A percentile compares a stretch with the other conserved stretches of the same genome.
These are phyloP conservation scores for Hartigia nigra DNA, from an alignment of 2,888 invertebrate genomes.

Conservation along the genomic window DNA sequence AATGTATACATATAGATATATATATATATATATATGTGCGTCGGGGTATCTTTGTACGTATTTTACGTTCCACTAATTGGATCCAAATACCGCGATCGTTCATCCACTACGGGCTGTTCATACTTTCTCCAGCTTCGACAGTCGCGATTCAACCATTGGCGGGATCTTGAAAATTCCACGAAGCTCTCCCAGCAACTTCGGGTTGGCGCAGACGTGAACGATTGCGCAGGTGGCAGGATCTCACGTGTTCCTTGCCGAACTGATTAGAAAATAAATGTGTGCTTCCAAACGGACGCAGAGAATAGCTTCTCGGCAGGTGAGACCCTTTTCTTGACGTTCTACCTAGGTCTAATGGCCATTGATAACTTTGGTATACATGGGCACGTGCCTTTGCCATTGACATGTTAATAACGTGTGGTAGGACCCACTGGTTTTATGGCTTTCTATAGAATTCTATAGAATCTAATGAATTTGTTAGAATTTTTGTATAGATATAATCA, in stretches of 20 bases:
- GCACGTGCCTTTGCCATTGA: constrained; percentile 7
- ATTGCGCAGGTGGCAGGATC: not conserved
- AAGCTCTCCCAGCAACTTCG: not conserved
- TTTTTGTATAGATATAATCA: not conserved
- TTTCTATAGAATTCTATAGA: not conserved
- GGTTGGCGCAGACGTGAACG: not conserved
- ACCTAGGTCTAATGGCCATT: constrained; percentile 25
- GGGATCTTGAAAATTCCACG: not conserved
- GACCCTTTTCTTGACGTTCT: not conserved
- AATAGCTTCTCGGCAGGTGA: constrained; percentile 36
- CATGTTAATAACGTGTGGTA: constrained; percentile 13
- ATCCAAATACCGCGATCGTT: constrained; percentile 29
- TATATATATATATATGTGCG: not conserved
- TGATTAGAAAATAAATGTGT: constrained; percentile 40
- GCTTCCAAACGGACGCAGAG: constrained; percentile 23
- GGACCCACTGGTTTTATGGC: not conserved
- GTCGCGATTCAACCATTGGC: not conserved
- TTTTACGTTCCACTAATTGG: constrained; percentile 42
- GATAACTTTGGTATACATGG: constrained; percentile 19
- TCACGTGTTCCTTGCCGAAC: constrained; percentile 15
- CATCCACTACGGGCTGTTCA: constrained; percentile 15
- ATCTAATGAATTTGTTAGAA: no score
- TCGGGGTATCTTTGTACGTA: constrained; percentile 15
- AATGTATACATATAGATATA: not conserved
- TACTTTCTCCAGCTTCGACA: not conserved